A percentile compares a stretch with the other conserved stretches of the same genome.
phyloP scores from a whole-genome alignment of 2,797 vertebrate genomes.

The Enteromius trimaculatus region DNA sequence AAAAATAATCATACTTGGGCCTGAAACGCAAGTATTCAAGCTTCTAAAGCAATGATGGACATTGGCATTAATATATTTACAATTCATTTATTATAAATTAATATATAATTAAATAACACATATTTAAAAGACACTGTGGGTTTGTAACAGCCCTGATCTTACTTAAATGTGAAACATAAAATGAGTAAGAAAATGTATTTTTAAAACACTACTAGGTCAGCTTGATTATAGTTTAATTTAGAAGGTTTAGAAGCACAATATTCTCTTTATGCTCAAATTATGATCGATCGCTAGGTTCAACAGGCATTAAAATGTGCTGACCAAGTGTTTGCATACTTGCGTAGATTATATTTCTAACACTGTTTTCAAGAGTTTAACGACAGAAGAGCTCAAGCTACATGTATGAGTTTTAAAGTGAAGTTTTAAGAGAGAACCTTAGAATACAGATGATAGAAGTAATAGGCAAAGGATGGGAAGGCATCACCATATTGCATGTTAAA shows the following conservation, averaged over 20 bases:
- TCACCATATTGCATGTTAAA: constrained; percentile 28
- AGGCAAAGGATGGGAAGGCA: constrained; percentile 12
- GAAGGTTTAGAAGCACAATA: not conserved
- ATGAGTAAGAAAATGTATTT: not conserved
- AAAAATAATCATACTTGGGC: not conserved
- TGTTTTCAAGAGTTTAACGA: not conserved
- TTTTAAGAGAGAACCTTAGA: not conserved
- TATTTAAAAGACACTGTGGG: not conserved
- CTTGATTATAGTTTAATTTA: not conserved
- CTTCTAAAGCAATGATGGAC: not conserved
- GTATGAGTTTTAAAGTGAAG: not conserved
- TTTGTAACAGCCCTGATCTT: not conserved
- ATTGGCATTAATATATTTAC: not conserved
- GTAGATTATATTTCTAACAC: constrained; percentile 12
- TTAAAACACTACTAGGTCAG: not conserved
- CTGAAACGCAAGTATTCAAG: constrained; percentile 6
- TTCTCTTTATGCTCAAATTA: not conserved
- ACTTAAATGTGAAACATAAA: not conserved
- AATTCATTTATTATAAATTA: not conserved
- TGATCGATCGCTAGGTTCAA: not conserved
- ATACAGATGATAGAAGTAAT: constrained; percentile 5
- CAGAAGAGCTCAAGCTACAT: not conserved
- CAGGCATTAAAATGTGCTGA: not conserved
- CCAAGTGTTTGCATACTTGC: not conserved
- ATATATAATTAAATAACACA: not conserved